A percentile compares a stretch with the other conserved stretches of the same genome.
Evolutionary conservation across 2,113 vertebrate genomes (phyloP).

Genomic region (Formicarius rufipectus): DNA sequence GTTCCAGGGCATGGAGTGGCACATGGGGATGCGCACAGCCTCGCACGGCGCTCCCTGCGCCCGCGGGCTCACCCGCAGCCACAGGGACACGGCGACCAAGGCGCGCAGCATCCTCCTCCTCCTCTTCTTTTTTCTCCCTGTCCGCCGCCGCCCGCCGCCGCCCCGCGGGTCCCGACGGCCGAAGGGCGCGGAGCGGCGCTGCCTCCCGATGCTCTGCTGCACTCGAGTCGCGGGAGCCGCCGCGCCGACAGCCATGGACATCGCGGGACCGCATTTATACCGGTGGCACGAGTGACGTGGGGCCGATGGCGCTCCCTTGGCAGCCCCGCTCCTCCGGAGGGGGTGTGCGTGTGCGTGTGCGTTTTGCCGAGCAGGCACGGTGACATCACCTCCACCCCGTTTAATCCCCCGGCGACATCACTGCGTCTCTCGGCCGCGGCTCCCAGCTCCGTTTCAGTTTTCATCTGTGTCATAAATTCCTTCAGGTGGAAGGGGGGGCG

Average conservation of each 20-base stretch:
- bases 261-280: slow-evolving; percentile 69
- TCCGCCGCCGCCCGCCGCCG: not conserved
- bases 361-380: slow-evolving; percentile 14
- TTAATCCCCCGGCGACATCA: slow-evolving; percentile 53
- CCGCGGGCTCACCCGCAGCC: slow-evolving; percentile 66
- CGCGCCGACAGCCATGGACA: slow-evolving; percentile 47
- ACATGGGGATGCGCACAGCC: slow-evolving; percentile 83
- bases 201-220: not conserved
- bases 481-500: not conserved
- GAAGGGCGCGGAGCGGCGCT: not conserved
- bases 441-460: slow-evolving; percentile 17
- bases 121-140: not conserved
- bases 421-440: not conserved
- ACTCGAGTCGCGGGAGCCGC: not conserved
- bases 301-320: slow-evolving; percentile 32
- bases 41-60: slow-evolving; percentile 79
- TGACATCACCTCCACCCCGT: slow-evolving; percentile 71
- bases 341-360: not conserved
- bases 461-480: not conserved
- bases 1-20: slow-evolving; percentile 82
- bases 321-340: slow-evolving; percentile 7
- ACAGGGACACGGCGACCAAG: slow-evolving; percentile 62
- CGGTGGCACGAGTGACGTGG: slow-evolving; percentile 69
- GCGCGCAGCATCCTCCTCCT: slow-evolving; percentile 21
- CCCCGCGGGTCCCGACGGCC: not conserved